A percentile compares a stretch with the other conserved stretches of the same genome.
These are phyloP conservation scores for Trimorus sp. DNA, from an alignment of 2,888 invertebrate species.

Conservation along the genomic window DNA sequence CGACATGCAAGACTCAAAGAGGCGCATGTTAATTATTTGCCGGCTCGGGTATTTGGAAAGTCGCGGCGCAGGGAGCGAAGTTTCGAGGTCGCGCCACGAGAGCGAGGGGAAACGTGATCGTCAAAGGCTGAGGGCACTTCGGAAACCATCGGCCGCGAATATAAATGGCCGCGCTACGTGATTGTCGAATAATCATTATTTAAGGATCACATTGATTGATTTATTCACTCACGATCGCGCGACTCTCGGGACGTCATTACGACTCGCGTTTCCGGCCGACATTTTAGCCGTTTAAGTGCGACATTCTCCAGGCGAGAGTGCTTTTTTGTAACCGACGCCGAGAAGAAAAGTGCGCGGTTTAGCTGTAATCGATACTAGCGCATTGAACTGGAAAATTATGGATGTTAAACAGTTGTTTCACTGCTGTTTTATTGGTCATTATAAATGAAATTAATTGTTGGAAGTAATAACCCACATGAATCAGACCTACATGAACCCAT, in stretches of 20 bases:
- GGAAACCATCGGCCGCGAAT: conserved; percentile 64
- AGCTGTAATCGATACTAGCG: too few species aligned
- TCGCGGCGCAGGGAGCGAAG: conserved; percentile 46
- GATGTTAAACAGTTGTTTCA: too few species aligned
- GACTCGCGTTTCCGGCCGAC: too few species aligned
- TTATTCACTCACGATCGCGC: conserved; percentile 62
- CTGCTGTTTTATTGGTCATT: too few species aligned
- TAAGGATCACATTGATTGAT: conserved; percentile 67
- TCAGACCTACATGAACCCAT: too few species aligned
- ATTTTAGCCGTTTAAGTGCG: too few species aligned
- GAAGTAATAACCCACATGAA: too few species aligned
- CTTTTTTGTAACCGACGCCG: too few species aligned
- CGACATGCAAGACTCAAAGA: conserved; percentile 55
- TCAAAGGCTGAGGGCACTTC: conserved; percentile 64
- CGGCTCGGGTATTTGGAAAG: conserved; percentile 59
- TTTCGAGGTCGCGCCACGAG: conserved; percentile 59
- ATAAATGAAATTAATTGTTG: too few species aligned
- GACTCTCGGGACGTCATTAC: conserved; percentile 27
- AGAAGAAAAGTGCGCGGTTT: too few species aligned
- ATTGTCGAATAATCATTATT: conserved; percentile 66
- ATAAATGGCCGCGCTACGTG: conserved; percentile 63
- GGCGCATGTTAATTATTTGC: conserved; percentile 65
- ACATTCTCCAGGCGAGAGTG: too few species aligned
- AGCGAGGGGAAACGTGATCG: conserved; percentile 61
- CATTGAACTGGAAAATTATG: too few species aligned